A percentile compares a stretch with the other conserved stretches of the same genome.
These are phyloP conservation scores for Ascaphus truei DNA, from an alignment of 2,113 vertebrate genomes.

Conservation along the genomic window DNA sequence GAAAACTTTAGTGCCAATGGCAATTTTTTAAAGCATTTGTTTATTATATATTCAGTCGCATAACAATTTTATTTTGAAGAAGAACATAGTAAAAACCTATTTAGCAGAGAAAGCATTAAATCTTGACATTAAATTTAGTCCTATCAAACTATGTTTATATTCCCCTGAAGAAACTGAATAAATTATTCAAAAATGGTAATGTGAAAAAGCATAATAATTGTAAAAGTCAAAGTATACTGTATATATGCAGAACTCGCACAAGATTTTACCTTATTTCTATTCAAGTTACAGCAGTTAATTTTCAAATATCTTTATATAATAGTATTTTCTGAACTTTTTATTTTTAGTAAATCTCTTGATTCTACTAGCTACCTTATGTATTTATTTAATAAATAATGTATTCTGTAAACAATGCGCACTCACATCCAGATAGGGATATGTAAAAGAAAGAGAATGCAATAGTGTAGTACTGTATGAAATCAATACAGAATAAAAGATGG, in stretches of 20 bases:
- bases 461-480: no score
- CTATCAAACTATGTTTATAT: constrained; percentile 22
- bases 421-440: no score
- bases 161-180: constrained; percentile 13
- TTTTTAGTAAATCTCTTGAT: no score
- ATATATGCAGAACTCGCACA: background rate
- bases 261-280: background rate
- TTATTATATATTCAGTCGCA: background rate
- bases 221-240: background rate
- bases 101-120: background rate
- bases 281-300: no score
- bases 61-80: background rate
- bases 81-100: background rate
- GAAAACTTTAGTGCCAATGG: no score
- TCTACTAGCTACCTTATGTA: no score
- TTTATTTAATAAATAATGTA: no score
- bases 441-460: no score
- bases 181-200: constrained; percentile 13
- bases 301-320: no score
- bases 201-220: constrained; percentile 10
- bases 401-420: no score
- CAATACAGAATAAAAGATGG: no score
- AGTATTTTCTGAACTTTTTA: no score
- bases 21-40: background rate
- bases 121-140: background rate